Percentiles rank a stretch among this genome's conserved stretches.
Conservation (phyloP, 2,797 vertebrate species). For the Lagorchestes hirsutus region DNA sequence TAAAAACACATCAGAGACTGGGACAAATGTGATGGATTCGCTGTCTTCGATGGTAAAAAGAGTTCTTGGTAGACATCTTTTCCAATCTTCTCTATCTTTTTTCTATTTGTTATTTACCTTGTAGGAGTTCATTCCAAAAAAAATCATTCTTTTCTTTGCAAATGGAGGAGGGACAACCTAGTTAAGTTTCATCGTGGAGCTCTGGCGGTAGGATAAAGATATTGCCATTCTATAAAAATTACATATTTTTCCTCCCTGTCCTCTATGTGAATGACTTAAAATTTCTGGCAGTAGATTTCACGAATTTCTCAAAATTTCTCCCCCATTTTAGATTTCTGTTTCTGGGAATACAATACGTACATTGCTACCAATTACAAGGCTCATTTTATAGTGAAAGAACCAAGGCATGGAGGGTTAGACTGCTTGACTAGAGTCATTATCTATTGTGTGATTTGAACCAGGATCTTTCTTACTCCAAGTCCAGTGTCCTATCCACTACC, state of each 20-base stretch:
- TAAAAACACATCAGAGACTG: neutral
- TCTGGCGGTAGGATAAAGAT: neutral
- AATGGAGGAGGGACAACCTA: neutral
- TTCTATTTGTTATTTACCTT: neutral
- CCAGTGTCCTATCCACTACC: neutral
- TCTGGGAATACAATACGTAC: neutral
- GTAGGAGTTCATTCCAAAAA: constrained; percentile 6
- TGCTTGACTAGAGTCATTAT: neutral
- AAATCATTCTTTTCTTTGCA: constrained; percentile 18
- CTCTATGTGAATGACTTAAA: constrained; percentile 29
- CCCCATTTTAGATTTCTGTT: neutral
- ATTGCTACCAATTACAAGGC: neutral
- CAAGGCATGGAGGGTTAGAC: neutral
- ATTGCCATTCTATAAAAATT: neutral
- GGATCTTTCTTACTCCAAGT: neutral
- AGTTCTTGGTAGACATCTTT: neutral
- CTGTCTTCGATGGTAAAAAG: neutral
- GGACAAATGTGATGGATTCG: neutral
- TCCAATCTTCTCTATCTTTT: neutral
- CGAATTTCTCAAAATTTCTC: neutral
- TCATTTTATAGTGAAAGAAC: neutral
- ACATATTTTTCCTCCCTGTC: neutral
- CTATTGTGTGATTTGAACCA: neutral
- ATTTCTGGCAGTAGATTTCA: neutral
- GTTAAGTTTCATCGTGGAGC: neutral